Percentiles rank a stretch among this genome's conserved stretches.
These are phyloP conservation scores for Conopomorpha cramerella DNA, from an alignment of 1,140 invertebrate species.

Conservation along the genomic window DNA sequence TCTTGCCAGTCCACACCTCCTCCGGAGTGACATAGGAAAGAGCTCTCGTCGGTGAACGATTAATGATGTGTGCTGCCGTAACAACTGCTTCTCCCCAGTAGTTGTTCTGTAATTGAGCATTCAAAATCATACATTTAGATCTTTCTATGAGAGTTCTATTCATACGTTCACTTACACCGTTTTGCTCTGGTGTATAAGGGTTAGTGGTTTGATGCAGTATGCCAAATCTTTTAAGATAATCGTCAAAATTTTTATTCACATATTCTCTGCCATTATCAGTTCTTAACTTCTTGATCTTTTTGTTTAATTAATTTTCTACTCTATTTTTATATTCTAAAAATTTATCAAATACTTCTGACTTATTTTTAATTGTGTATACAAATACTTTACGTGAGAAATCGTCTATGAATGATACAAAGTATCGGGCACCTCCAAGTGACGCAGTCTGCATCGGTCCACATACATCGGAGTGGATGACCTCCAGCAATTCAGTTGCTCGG, in stretches of 20 bases:
- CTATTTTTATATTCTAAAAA: slow-evolving; percentile 11
- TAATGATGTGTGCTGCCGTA: slow-evolving; percentile 23
- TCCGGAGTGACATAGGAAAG: slow-evolving; percentile 15
- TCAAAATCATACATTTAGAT: slow-evolving; percentile 9
- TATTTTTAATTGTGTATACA: slow-evolving; percentile 30
- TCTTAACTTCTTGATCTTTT: slow-evolving; percentile 16
- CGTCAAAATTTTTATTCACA: slow-evolving; percentile 10
- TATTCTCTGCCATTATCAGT: too few species aligned
- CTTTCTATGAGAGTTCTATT: slow-evolving; percentile 23
- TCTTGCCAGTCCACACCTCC: slow-evolving; percentile 21
- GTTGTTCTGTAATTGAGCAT: slow-evolving; percentile 10
- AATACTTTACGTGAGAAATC: slow-evolving; percentile 18
- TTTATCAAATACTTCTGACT: slow-evolving; percentile 20
- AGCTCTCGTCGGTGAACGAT: slow-evolving; percentile 11
- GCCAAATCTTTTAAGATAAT: slow-evolving; percentile 6
- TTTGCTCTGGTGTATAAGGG: slow-evolving; percentile 21
- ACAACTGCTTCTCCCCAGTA: slow-evolving; percentile 28
- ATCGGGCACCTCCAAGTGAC: slow-evolving; percentile 23
- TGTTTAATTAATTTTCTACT: slow-evolving; percentile 10
- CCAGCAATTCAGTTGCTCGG: slow-evolving; percentile 15
- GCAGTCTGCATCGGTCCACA: slow-evolving; percentile 28
- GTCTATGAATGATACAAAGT: slow-evolving; percentile 35
- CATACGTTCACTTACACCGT: slow-evolving; percentile 27
- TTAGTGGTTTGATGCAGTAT: slow-evolving; percentile 16
- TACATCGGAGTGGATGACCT: slow-evolving; percentile 36